phyloP scores from a whole-genome alignment of 2,888 invertebrate species.

The Drosophila subsilvestris region DNA sequence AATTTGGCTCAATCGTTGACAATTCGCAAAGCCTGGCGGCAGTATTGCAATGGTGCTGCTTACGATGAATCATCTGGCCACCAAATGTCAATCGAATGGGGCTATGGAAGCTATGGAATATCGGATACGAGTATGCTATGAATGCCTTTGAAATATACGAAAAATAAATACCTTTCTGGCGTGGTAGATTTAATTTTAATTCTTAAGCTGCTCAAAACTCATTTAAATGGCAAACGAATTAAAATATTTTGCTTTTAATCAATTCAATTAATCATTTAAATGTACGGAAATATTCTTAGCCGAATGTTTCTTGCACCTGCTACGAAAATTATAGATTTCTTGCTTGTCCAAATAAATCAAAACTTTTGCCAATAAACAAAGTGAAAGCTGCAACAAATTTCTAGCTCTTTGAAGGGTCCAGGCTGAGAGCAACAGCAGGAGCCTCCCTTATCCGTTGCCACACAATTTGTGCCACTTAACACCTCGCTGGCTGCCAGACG shows the following conservation, averaged over 20 bases:
- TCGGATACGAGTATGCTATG: no score
- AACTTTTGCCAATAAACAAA: conserved; percentile 32
- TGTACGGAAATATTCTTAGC: background rate
- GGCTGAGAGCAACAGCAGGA: no score
- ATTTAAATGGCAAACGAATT: background rate
- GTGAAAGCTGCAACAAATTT: conserved; percentile 26
- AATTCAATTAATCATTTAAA: background rate
- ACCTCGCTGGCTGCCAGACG: conserved; percentile 69
- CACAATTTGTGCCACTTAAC: conserved; percentile 74
- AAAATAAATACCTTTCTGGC: background rate
- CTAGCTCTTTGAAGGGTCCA: background rate
- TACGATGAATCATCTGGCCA: background rate
- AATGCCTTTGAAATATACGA: no score
- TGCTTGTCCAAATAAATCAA: conserved; percentile 2
- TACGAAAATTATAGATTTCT: background rate
- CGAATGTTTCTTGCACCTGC: background rate
- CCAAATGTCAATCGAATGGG: background rate
- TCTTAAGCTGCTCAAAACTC: no score
- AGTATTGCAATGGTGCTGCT: background rate
- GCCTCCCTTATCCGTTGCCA: conserved; percentile 29
- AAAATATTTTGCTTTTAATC: background rate
- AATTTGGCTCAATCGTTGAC: conserved; percentile 32
- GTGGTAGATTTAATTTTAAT: background rate
- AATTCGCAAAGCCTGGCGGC: conserved; percentile 19
- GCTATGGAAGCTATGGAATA: background rate